Percentiles rank a stretch among this genome's conserved stretches.
Conservation (phyloP, 2,113 vertebrate species). For the Nyctereutes procyonoides region DNA sequence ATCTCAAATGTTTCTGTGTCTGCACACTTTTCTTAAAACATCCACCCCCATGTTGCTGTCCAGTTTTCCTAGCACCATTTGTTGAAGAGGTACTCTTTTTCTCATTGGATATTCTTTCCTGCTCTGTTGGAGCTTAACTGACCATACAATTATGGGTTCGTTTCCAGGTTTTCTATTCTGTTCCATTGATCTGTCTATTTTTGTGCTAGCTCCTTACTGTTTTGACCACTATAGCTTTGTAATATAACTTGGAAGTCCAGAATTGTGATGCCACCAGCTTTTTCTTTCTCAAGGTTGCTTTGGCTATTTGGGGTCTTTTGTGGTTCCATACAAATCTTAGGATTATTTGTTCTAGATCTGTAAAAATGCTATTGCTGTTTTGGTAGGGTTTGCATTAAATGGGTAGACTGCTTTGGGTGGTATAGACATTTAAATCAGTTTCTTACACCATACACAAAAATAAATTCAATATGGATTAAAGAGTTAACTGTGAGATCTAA, state of each 20-base stretch:
- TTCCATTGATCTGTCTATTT: neutral
- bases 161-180: neutral
- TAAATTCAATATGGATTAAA: neutral
- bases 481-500: neutral
- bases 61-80: neutral
- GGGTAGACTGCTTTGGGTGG: neutral
- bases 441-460: neutral
- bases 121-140: neutral
- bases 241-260: neutral
- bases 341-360: neutral
- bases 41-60: neutral
- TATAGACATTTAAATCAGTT: neutral
- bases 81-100: neutral
- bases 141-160: neutral
- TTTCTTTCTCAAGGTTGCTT: neutral
- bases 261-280: neutral
- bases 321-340: neutral
- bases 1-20: neutral
- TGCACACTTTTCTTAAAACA: constrained; percentile 17
- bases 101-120: neutral
- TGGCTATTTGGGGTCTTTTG: neutral
- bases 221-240: neutral
- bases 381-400: neutral
- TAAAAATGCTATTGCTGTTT: neutral
- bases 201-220: neutral